A percentile compares a stretch with the other conserved stretches of the same genome.
phyloP scores from a whole-genome alignment of 2,113 vertebrate species.

The Entomyzon cyanotis region DNA sequence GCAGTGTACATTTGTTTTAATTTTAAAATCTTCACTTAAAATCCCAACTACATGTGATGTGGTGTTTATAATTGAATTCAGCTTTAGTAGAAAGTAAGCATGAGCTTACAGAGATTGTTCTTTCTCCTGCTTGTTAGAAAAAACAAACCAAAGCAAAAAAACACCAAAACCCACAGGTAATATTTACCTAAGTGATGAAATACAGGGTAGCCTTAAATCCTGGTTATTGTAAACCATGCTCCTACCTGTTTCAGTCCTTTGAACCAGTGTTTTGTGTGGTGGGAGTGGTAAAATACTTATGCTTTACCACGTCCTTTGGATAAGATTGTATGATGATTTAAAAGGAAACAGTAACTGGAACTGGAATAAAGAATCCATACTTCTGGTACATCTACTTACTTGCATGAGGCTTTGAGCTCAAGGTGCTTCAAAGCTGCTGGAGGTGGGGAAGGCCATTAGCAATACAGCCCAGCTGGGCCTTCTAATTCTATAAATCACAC shows the following conservation, averaged over 20 bases:
- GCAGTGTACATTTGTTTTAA: neutral
- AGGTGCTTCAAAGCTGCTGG: neutral
- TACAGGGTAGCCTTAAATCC: accelerated
- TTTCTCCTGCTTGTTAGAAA: neutral
- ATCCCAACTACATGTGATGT: accelerated
- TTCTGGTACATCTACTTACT: neutral
- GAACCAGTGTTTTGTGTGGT: neutral
- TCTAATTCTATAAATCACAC: neutral
- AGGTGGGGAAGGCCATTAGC: neutral
- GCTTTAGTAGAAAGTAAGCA: neutral
- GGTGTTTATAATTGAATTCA: neutral
- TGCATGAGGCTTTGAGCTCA: neutral
- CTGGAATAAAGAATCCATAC: neutral
- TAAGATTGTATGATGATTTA: neutral
- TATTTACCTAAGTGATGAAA: neutral
- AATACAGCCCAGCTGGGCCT: neutral
- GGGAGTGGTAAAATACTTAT: neutral
- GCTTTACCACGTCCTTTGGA: neutral
- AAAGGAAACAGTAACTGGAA: neutral
- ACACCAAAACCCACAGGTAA: neutral
- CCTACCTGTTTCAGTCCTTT: neutral
- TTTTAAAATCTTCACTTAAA: neutral
- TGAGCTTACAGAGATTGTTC: neutral
- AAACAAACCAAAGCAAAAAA: neutral
- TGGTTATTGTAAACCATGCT: neutral